Conservation (phyloP, 2,113 vertebrate genomes). For the Aythya baeri region DNA sequence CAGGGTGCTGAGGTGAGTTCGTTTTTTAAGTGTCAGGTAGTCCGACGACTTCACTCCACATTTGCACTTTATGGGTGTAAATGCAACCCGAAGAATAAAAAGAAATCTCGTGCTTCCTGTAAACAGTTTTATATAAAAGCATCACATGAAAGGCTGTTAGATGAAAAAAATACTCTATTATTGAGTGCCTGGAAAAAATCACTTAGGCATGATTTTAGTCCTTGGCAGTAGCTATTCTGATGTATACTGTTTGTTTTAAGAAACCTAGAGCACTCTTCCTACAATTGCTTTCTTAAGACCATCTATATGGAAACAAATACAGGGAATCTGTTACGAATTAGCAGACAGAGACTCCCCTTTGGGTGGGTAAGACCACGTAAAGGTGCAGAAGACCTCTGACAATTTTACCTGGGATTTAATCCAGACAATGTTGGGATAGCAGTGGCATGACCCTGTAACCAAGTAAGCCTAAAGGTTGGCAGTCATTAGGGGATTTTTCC, state of each 20-base stretch:
- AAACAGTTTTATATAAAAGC: constrained; percentile 75
- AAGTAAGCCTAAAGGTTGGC: neutral
- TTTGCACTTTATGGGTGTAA: constrained; percentile 27
- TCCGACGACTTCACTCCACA: constrained; percentile 25
- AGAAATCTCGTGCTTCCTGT: constrained; percentile 68
- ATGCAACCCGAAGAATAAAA: constrained; percentile 50
- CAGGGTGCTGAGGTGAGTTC: constrained; percentile 56
- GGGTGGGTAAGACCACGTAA: constrained; percentile 49
- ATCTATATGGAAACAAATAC: neutral
- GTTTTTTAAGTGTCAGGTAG: constrained; percentile 63
- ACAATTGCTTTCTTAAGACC: constrained; percentile 56
- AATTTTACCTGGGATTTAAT: neutral
- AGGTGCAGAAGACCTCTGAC: constrained; percentile 14
- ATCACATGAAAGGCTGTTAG: constrained; percentile 73
- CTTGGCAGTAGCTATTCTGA: constrained; percentile 52
- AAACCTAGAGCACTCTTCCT: constrained; percentile 47
- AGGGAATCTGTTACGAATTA: neutral
- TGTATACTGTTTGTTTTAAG: constrained; percentile 67
- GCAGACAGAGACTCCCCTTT: constrained; percentile 40
- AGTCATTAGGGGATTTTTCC: neutral
- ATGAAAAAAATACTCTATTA: constrained; percentile 49
- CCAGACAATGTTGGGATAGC: neutral
- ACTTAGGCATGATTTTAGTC: constrained; percentile 58
- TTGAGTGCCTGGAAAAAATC: constrained; percentile 75
- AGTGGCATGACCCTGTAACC: neutral